Evolutionary conservation across 2,797 vertebrate genomes (phyloP).

Genomic region (Amniataba percoides): DNA sequence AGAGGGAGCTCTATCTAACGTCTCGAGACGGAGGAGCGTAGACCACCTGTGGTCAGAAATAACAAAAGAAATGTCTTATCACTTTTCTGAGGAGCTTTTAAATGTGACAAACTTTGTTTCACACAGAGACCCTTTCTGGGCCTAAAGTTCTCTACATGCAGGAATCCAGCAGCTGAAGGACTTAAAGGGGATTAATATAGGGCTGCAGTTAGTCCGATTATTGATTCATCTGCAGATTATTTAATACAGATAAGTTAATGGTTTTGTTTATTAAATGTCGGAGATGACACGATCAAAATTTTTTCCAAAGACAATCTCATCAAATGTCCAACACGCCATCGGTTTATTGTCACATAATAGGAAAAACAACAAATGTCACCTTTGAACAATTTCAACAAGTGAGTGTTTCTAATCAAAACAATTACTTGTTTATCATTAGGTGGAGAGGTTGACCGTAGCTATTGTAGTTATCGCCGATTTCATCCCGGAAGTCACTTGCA

Average conservation of each 20-base stretch:
- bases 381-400: not conserved
- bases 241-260: not conserved
- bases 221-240: not conserved
- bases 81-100: slow-evolving; percentile 3
- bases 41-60: slow-evolving; percentile 33
- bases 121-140: not conserved
- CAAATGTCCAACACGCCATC: not conserved
- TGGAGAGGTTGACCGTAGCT: slow-evolving; percentile 30
- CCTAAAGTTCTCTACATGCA: not conserved
- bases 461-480: slow-evolving; percentile 38
- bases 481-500: slow-evolving; percentile 37
- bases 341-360: not conserved
- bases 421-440: slow-evolving; percentile 4
- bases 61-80: slow-evolving; percentile 24
- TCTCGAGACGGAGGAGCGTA: slow-evolving; percentile 30
- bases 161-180: not conserved
- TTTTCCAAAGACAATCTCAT: not conserved
- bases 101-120: slow-evolving; percentile 11
- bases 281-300: not conserved
- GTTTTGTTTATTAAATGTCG: not conserved
- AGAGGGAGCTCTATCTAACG: slow-evolving; percentile 54
- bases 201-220: not conserved
- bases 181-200: not conserved
- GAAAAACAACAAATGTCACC: not conserved
- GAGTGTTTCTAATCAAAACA: not conserved